Evolutionary conservation across 1,140 invertebrate genomes (phyloP).

Genomic region (Drosophila tani): DNA sequence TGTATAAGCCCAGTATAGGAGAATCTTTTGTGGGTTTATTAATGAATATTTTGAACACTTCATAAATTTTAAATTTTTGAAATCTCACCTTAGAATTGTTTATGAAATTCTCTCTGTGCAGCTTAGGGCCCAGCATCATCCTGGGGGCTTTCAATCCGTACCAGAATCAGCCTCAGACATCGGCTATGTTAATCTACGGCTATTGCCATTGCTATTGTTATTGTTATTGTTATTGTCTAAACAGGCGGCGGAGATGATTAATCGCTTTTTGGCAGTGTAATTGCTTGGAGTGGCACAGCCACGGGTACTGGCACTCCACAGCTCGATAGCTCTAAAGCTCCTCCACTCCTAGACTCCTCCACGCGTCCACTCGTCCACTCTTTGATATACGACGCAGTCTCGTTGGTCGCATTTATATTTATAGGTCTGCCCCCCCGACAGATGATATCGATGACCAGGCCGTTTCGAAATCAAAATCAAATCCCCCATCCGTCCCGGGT

Average conservation of each 20-base stretch:
- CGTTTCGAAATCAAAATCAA: conserved; percentile 13
- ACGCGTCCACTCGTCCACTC: not conserved
- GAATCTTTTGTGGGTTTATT: too few relatives aligned
- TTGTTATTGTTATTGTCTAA: conserved; percentile 32
- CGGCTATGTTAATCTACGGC: conserved; percentile 35
- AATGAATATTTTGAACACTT: too few relatives aligned
- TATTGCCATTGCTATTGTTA: conserved; percentile 16
- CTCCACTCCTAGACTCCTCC: not conserved
- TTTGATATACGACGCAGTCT: conserved; percentile 16
- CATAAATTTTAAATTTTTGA: too few relatives aligned
- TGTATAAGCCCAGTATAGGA: too few relatives aligned
- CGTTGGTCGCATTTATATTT: conserved; percentile 27
- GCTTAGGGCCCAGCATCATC: conserved; percentile 24
- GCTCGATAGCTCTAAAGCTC: not conserved
- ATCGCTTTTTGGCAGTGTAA: conserved; percentile 45
- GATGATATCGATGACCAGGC: conserved; percentile 37
- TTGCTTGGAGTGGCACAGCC: conserved; percentile 32
- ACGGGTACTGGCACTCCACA: conserved; percentile 1
- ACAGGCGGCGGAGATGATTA: conserved; percentile 47
- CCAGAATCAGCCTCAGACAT: conserved; percentile 38
- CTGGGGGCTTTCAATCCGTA: conserved; percentile 15
- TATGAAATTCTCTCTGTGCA: not conserved
- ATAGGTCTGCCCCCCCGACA: conserved; percentile 14
- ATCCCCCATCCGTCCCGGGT: not conserved
- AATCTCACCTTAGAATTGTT: too few relatives aligned